Conservation (phyloP, 2,888 invertebrate genomes). For the Elgonia sp. region DNA sequence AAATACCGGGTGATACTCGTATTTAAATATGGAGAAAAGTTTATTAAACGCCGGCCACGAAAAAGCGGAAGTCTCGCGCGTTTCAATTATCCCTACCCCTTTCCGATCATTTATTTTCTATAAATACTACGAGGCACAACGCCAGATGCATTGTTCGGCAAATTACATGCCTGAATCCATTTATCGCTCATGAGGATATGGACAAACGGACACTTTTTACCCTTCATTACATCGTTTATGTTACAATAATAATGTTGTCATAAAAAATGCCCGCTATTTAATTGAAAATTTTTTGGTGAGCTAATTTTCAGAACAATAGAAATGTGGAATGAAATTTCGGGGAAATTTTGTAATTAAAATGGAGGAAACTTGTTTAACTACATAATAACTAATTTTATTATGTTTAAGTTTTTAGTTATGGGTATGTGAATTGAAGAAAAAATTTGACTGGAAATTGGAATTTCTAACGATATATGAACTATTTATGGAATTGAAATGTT, state of each 20-base stretch:
- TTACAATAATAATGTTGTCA: neutral
- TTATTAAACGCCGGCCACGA: slow-evolving; percentile 32
- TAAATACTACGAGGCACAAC: slow-evolving; percentile 16
- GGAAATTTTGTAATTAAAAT: too few species aligned
- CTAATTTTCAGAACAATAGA: too few species aligned
- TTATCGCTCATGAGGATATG: slow-evolving; percentile 1
- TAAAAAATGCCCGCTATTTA: neutral
- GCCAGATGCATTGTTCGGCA: slow-evolving; percentile 31
- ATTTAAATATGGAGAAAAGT: slow-evolving; percentile 53
- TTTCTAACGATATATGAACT: too few species aligned
- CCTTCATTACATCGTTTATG: slow-evolving; percentile 2
- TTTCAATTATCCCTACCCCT: slow-evolving; percentile 43
- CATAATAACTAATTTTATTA: too few species aligned
- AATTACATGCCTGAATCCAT: slow-evolving; percentile 39
- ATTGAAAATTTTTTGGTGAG: too few species aligned
- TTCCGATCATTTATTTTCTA: slow-evolving; percentile 42
- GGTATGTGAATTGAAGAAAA: too few species aligned
- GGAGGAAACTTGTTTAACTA: too few species aligned
- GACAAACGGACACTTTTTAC: slow-evolving; percentile 39
- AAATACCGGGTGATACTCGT: slow-evolving; percentile 20
- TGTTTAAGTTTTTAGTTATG: too few species aligned
- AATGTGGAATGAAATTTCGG: too few species aligned
- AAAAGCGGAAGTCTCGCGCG: slow-evolving; percentile 36
- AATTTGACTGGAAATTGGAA: too few species aligned
- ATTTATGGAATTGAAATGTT: too few species aligned